Base-by-base conservation (phyloP, 1,140 invertebrate species). In the Andrena cerasifolii region DNA sequence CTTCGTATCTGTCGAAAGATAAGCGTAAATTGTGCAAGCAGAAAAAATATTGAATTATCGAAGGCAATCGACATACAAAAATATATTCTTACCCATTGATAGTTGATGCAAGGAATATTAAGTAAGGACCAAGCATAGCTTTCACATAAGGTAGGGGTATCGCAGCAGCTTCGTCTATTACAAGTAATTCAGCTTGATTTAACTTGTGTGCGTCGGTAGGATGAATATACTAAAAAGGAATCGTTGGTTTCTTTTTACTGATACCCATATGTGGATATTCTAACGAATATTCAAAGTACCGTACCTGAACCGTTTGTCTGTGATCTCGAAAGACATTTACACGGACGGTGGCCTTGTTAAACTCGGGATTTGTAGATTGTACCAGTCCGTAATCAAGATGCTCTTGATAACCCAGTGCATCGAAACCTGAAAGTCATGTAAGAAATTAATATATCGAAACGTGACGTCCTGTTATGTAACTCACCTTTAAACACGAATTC, bases 111-210 rank as follows among this genome's bases (percentile, higher is more conserved):
- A 99, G 95, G 89, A 99, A 98, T 5, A 98, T 97, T 45, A 99
- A 93, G 89, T 99, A 99, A 1, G 98, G 97, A 0, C 98, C 98
- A 65, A 98, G 94, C 89, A 99, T 96, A 51, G 96, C 95, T 87
- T 98, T 98, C 0, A 99, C 98, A 84, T 98, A 95, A 0, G 98
- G 97, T 59, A 99, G 92, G 0, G 99, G 99, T 84, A 99, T 99
- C 24, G 99, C 99, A 3, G 99, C 99, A 12, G 99, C 99, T 94
- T 99, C 99, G 91, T 99, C 99, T 83, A 99, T 99, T 26, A 99
- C 95, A 36, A 99, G 93, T 16, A 99, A 92, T 93, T 99, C 99
- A 18, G 98, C 98, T 89, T 99, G 98, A 21, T 96, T 96, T 33
- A 99, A 93, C 80, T 98, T 96, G 56, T 95, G 94, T n/a, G 95